Evolutionary conservation across 2,113 vertebrate genomes (phyloP).

Genomic region (Marcusenius ussheri): DNA sequence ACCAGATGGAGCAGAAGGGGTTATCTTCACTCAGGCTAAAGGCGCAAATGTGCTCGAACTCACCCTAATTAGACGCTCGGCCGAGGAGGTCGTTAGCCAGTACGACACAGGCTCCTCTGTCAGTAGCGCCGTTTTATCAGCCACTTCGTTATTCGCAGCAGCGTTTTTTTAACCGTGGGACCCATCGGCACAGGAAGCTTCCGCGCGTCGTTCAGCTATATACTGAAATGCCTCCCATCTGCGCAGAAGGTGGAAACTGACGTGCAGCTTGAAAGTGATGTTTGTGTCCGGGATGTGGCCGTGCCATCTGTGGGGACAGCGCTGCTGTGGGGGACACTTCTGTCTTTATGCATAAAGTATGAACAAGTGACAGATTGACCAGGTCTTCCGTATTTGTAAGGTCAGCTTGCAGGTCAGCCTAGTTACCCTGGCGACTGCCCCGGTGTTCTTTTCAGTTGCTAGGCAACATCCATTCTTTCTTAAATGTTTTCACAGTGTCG

Average conservation of each 20-base stretch:
- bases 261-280: background rate
- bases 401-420: conserved; percentile 61
- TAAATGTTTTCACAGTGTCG: conserved; percentile 53
- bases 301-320: background rate
- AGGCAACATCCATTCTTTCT: conserved; percentile 60
- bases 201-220: background rate
- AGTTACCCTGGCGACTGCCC: conserved; percentile 54
- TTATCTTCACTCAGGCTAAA: conserved; percentile 22
- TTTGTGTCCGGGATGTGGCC: background rate
- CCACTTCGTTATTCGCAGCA: background rate
- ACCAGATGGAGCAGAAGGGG: conserved; percentile 40
- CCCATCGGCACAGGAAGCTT: background rate
- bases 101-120: background rate
- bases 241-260: background rate
- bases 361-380: conserved; percentile 6
- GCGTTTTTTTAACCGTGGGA: background rate
- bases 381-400: conserved; percentile 47
- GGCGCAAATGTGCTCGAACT: conserved; percentile 33
- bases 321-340: background rate
- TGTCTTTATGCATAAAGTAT: conserved; percentile 31
- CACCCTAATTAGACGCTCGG: conserved; percentile 46
- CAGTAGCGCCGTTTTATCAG: background rate
- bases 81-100: conserved; percentile 25
- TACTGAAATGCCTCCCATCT: background rate
- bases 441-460: conserved; percentile 50